Evolutionary conservation across 2,888 invertebrate genomes (phyloP).

Genomic region (Homarus gammarus): DNA sequence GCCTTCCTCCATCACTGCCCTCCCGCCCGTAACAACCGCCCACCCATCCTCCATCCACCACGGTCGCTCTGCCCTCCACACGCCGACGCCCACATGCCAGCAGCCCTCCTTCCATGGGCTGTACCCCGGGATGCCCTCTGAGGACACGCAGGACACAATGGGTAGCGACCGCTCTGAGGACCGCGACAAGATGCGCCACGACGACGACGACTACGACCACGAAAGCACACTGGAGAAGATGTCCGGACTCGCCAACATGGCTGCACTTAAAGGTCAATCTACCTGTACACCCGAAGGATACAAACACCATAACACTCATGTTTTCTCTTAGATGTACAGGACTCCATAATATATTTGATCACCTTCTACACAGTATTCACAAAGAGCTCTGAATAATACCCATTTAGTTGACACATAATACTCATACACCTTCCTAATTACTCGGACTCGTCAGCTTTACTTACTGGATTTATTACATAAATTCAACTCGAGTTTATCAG

Average conservation of each 20-base stretch:
- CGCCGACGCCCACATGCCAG: constrained; percentile 61
- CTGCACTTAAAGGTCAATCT: constrained; percentile 73
- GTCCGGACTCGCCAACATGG: constrained; percentile 75
- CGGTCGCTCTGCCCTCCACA: constrained; percentile 64
- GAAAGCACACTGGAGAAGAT: constrained; percentile 74
- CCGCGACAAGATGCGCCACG: constrained; percentile 65
- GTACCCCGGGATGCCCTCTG: constrained; percentile 62
- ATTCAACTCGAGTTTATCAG: too few species aligned
- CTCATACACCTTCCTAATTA: too few species aligned
- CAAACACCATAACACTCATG: too few species aligned
- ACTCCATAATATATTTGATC: too few species aligned
- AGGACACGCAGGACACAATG: constrained; percentile 75
- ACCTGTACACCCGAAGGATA: too few species aligned
- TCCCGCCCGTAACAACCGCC: constrained; percentile 71
- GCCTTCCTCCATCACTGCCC: constrained; percentile 73
- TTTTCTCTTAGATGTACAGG: too few species aligned
- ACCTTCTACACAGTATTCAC: too few species aligned
- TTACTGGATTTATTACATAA: too few species aligned
- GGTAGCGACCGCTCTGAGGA: constrained; percentile 75
- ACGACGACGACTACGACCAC: constrained; percentile 71
- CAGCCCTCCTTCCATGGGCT: constrained; percentile 66
- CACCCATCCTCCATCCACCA: constrained; percentile 66
- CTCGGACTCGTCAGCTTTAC: too few species aligned
- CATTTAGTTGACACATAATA: too few species aligned
- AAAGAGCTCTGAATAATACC: too few species aligned